Base-by-base conservation (phyloP, 2,888 invertebrate genomes). In the Boloria selene region DNA sequence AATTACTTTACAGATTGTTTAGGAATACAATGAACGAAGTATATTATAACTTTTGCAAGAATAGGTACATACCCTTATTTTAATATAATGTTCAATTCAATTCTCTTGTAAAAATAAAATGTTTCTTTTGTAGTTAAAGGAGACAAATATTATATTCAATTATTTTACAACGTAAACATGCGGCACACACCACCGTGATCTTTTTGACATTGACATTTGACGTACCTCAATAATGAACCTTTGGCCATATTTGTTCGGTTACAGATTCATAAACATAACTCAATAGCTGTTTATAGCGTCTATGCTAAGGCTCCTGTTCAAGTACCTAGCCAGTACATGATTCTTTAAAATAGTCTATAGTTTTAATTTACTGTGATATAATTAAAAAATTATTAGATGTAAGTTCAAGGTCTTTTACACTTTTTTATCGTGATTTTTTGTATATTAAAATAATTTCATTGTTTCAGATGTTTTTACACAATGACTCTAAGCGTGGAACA, bases 401-500 rank as follows among this genome's bases (percentile, higher is more conserved):
- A n/a, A n/a, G n/a, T n/a, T n/a, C n/a, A n/a, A n/a, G n/a, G n/a
- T n/a, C n/a, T n/a, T n/a, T n/a, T n/a, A n/a, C n/a, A n/a, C n/a
- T n/a, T n/a, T n/a, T 31, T 31, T 6, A 31, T 6, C 5, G 6
- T 31, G 1, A 51, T 51, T 51, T 51, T 51, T 10, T 51, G 13
- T 51, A 51, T 16, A 51, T 17, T 51, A 18, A 2, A 51, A 17
- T 10, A 18, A 13, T 51, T 51, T 51, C 4, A 5, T 13, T 38
- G 62, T 79, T 80, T 66, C 77, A 81, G 80, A 67, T 67, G 62
- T 64, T 44, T 6, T 26, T 49, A 54, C 49, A 79, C 72, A 68
- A 90, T 92, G 91, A 90, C 89, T 5, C 63, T 90, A 22, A 83
- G 84, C 69, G 82, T 89, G 79, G 87, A 91, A 73, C 91, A 92